Evolutionary conservation across 2,888 invertebrate genomes (phyloP).

Genomic region (Dasypolia templi): DNA sequence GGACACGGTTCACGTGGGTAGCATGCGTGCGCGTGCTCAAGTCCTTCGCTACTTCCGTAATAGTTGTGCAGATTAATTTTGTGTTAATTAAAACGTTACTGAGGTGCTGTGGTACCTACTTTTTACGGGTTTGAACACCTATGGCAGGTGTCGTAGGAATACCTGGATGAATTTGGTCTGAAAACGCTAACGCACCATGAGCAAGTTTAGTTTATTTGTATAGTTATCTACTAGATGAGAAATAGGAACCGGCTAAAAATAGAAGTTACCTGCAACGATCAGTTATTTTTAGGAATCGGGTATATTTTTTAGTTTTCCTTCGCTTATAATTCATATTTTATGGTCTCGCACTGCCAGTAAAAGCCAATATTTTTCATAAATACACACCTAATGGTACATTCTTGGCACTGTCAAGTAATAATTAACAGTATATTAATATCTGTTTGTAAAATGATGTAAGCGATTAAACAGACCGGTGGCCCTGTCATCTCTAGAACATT

Average conservation of each 20-base stretch:
- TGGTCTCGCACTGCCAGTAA: not conserved
- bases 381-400: not conserved
- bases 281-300: not conserved
- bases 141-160: not conserved
- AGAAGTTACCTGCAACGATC: not conserved
- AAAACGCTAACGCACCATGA: not conserved
- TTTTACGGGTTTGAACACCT: not conserved
- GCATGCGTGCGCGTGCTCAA: constrained; percentile 16
- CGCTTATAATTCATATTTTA: not conserved
- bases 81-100: constrained; percentile 16
- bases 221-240: not conserved
- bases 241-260: no score
- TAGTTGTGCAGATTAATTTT: constrained; percentile 19
- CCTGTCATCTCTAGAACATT: constrained; percentile 6
- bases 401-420: constrained; percentile 22
- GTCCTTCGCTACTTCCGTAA: constrained; percentile 48
- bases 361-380: constrained; percentile 2
- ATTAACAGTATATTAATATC: constrained; percentile 33
- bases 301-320: not conserved
- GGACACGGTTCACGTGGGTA: constrained; percentile 30
- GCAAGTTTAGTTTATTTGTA: not conserved
- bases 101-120: not conserved
- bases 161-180: not conserved
- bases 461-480: constrained; percentile 9
- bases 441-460: constrained; percentile 34